A percentile compares a stretch with the other conserved stretches of the same genome.
Evolutionary conservation across 2,888 invertebrate species (phyloP).

Genomic region (Linnaemya vulpina): DNA sequence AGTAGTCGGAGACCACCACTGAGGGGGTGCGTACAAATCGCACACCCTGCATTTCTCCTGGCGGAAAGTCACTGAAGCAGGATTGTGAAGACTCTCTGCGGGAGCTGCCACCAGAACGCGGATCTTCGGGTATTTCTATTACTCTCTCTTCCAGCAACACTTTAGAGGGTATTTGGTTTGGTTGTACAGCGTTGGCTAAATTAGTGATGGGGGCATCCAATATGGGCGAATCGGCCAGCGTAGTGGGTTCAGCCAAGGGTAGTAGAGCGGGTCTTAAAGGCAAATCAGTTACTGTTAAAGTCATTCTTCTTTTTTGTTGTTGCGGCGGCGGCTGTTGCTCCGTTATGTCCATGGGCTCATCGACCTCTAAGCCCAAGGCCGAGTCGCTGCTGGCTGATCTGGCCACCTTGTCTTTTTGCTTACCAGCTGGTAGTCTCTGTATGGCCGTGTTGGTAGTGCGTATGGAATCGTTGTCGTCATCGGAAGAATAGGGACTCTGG

Average conservation of each 20-base stretch:
- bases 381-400: conserved; percentile 83
- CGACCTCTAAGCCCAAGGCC: conserved; percentile 81
- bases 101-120: conserved; percentile 79
- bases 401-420: conserved; percentile 79
- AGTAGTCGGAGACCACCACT: conserved; percentile 94
- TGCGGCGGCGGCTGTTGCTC: conserved; percentile 53
- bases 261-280: conserved; percentile 81
- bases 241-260: conserved; percentile 82
- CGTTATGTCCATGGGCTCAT: conserved; percentile 61
- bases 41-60: conserved; percentile 83
- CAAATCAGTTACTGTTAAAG: conserved; percentile 82
- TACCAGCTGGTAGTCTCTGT: conserved; percentile 65
- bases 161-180: conserved; percentile 79
- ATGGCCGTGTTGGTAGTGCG: conserved; percentile 69
- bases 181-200: conserved; percentile 66
- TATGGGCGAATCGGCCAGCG: conserved; percentile 80
- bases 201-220: conserved; percentile 64
- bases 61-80: conserved; percentile 82
- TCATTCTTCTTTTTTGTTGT: conserved; percentile 79
- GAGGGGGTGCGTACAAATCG: conserved; percentile 91
- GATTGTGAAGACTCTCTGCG: conserved; percentile 83
- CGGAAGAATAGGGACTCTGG: conserved; percentile 81
- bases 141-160: conserved; percentile 85
- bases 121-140: conserved; percentile 84
- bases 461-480: conserved; percentile 74